Evolutionary conservation across 2,888 invertebrate species (phyloP).

Genomic region (Epinotia ramella): DNA sequence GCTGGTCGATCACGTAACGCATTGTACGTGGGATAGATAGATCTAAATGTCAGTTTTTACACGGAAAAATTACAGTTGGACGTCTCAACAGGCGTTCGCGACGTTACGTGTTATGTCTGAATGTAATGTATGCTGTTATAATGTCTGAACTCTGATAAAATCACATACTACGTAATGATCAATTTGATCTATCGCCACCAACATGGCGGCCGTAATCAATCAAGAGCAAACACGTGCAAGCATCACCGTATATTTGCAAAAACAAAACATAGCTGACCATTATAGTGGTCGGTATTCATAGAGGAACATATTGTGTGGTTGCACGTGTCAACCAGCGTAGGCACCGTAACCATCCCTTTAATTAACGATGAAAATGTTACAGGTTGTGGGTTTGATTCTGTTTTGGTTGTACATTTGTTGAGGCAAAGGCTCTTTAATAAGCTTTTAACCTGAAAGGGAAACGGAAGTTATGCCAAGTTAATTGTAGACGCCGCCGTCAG

Average conservation of each 20-base stretch:
- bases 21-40: too few relatives aligned
- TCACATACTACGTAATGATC: background rate
- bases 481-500: background rate
- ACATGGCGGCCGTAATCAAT: conserved; percentile 18
- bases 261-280: background rate
- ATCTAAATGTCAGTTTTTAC: too few relatives aligned
- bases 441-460: conserved; percentile 12
- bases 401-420: background rate
- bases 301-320: background rate
- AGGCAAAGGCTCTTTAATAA: background rate
- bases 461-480: background rate
- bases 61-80: too few relatives aligned
- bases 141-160: background rate
- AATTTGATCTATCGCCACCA: background rate
- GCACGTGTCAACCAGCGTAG: background rate
- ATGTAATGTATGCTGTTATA: too few relatives aligned
- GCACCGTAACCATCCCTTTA: background rate
- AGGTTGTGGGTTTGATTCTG: background rate
- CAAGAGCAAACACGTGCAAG: conserved; percentile 6
- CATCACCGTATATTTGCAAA: conserved; percentile 1
- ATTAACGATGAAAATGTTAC: background rate
- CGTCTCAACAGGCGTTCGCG: too few relatives aligned
- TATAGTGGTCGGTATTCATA: background rate
- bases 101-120: background rate
- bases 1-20: too few relatives aligned